Evolutionary conservation across 2,797 vertebrate genomes (phyloP).

Genomic region (Meda fulgida): DNA sequence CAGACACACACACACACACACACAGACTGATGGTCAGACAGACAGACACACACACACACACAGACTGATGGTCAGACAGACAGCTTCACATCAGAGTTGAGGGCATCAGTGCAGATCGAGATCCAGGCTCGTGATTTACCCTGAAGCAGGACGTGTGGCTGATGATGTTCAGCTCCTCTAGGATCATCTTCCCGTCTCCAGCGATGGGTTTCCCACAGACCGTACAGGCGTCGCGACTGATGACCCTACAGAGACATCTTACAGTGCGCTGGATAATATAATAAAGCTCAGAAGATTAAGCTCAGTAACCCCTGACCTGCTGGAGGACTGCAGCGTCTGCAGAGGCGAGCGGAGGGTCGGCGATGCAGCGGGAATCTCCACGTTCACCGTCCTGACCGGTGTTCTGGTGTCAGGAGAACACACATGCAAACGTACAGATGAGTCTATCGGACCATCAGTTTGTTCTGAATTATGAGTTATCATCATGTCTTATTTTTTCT

Average conservation of each 20-base stretch:
- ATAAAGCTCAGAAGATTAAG: neutral
- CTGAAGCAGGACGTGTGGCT: conserved; percentile 58
- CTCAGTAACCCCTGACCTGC: conserved; percentile 38
- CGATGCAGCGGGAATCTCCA: neutral
- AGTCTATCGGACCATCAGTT: neutral
- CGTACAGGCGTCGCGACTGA: conserved; percentile 49
- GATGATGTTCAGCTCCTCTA: conserved; percentile 56
- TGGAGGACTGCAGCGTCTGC: conserved; percentile 1
- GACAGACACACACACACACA: too few relatives aligned
- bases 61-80: too few relatives aligned
- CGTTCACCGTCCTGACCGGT: neutral
- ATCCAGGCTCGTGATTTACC: conserved; percentile 8
- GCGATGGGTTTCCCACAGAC: conserved; percentile 48
- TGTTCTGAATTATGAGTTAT: neutral
- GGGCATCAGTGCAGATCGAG: neutral
- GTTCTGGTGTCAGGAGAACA: conserved; percentile 17
- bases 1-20: too few relatives aligned
- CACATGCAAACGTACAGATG: too few relatives aligned
- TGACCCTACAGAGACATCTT: conserved; percentile 25
- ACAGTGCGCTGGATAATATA: neutral
- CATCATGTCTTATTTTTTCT: too few relatives aligned
- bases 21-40: too few relatives aligned
- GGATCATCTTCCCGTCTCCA: conserved; percentile 48
- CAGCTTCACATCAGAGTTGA: neutral
- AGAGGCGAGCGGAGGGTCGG: neutral